Base-by-base conservation (phyloP, 1,140 invertebrate species). In the Meloidogyne chitwoodi region DNA sequence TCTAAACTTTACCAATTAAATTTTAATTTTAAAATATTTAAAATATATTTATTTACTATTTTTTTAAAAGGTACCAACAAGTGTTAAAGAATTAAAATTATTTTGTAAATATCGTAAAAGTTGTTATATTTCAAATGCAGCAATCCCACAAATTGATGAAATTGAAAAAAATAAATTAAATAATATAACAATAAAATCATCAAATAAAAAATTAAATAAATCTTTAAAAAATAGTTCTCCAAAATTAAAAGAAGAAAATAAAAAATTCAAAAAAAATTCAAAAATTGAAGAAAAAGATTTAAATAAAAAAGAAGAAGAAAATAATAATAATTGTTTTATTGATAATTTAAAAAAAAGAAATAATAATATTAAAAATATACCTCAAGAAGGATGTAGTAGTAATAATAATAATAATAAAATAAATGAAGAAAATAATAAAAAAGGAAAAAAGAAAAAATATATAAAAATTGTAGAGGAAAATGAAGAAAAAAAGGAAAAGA, bases 91-190 rank as follows among this genome's bases (percentile, higher is more conserved):
- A 64, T 44, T 75, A 48, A 79, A 79, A 56, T 27, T 80, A 34
- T 80, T 38, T 26, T 80, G 79, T 67, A 80, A 80, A 56, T 80
- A 80, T 67, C 79, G 79, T n/a, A 81, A 81, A 44, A 70, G 70
- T 64, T 85, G 84, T 68, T 85, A 85, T 62, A 56, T 73, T 31
- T 44, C 81, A 62, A 84, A 67, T 56, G 84, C 80, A 68, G 68
- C 64, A 26, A 67, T 67, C 10, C 79, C 79, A 22, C 74, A 84
- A 68, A 75, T 41, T n/a, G 66, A 29, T 24, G 6, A 67, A 78
- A 38, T 24, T 27, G 27, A 31, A 24, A 19, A 31, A 69, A 38
- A 29, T 48, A 62, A 74, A 29, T 29, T 27, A 14, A 77, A 63
- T 68, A 26, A 16, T 29, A 68, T 11, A 27, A 75, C n/a, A 26